These are phyloP conservation scores for Albula glossodonta DNA, from an alignment of 2,113 vertebrate genomes.

Conservation along the genomic window DNA sequence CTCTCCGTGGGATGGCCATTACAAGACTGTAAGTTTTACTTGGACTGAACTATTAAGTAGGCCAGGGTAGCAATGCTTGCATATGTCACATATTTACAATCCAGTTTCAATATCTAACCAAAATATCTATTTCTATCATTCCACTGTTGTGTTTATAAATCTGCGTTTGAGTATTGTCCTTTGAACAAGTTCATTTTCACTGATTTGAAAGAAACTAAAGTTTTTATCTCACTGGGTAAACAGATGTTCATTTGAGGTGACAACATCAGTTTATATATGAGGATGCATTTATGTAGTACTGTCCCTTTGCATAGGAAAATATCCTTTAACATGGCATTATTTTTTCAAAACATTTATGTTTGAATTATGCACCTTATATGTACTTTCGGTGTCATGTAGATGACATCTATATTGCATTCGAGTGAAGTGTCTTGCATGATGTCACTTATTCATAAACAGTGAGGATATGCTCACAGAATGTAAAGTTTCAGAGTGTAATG, in stretches of 20 bases:
- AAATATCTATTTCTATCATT: neutral
- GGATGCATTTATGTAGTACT: neutral
- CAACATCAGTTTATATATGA: neutral
- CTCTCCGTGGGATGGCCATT: neutral
- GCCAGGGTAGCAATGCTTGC: neutral
- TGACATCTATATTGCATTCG: neutral
- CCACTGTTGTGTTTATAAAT: neutral
- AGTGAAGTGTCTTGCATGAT: neutral
- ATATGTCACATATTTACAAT: neutral
- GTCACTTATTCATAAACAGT: neutral
- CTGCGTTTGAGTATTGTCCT: neutral
- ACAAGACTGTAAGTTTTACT: neutral
- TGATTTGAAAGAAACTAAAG: neutral
- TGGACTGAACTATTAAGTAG: neutral
- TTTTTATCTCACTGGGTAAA: neutral
- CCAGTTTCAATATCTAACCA: neutral
- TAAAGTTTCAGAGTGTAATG: neutral
- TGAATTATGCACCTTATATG: neutral
- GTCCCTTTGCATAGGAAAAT: neutral
- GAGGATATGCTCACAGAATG: neutral
- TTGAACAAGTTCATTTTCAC: neutral
- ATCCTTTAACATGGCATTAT: neutral
- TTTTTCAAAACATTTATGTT: neutral
- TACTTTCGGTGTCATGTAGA: neutral
- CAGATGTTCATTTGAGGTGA: neutral